phyloP scores from a whole-genome alignment of 2,113 vertebrate genomes.

The Centropus bengalensis region DNA sequence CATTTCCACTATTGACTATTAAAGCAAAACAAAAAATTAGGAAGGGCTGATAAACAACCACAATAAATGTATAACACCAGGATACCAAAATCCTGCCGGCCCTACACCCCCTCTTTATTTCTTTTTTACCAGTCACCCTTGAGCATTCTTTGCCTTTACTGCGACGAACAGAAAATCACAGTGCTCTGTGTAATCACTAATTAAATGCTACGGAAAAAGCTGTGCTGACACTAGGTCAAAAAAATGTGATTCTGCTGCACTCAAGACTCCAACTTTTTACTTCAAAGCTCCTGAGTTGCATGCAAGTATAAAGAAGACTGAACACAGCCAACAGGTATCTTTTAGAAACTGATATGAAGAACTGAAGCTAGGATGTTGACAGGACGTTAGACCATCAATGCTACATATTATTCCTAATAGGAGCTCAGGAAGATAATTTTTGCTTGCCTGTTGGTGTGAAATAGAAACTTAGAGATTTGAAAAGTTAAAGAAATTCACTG shows the following conservation, averaged over 20 bases:
- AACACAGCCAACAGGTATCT: background rate
- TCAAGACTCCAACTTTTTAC: background rate
- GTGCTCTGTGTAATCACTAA: background rate
- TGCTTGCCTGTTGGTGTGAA: background rate
- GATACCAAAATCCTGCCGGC: background rate
- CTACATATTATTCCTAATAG: background rate
- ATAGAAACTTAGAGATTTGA: background rate
- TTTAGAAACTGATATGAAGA: background rate
- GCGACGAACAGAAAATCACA: background rate
- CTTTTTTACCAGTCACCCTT: background rate
- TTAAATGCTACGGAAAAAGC: background rate
- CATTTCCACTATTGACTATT: background rate
- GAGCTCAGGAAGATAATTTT: slow-evolving; percentile 12
- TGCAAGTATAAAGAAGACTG: background rate
- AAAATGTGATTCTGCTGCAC: background rate
- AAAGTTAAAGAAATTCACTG: slow-evolving; percentile 50
- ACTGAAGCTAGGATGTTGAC: background rate
- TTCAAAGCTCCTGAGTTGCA: background rate
- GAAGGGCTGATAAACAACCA: background rate
- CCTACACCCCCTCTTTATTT: background rate
- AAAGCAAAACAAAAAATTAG: background rate
- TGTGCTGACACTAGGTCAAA: background rate
- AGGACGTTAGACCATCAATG: slow-evolving; percentile 17
- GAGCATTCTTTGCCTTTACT: background rate
- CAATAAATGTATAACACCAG: background rate